phyloP scores from a whole-genome alignment of 2,113 vertebrate species.

The Dromiciops gliroides region DNA sequence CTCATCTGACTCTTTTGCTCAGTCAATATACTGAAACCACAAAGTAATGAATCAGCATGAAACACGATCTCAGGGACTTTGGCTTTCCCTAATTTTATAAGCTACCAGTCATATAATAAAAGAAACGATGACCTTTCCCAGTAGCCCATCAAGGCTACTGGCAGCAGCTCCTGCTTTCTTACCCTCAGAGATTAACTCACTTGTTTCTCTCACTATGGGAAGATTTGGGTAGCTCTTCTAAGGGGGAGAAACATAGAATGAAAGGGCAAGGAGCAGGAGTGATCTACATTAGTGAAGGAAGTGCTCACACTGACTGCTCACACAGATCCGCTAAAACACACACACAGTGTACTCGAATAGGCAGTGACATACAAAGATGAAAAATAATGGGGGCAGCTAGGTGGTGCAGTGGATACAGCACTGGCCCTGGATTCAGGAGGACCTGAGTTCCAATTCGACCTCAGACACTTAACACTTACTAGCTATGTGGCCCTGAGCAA shows the following conservation, averaged over 20 bases:
- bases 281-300: not conserved
- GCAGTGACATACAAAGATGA: not conserved
- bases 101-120: not conserved
- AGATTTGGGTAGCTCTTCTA: not conserved
- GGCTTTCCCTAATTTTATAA: not conserved
- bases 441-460: no score
- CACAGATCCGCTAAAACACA: not conserved
- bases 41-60: not conserved
- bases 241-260: not conserved
- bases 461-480: no score
- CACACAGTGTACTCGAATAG: not conserved
- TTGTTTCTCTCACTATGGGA: not conserved
- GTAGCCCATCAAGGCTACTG: not conserved
- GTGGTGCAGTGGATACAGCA: no score
- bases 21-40: not conserved
- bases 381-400: no score
- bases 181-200: not conserved
- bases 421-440: no score
- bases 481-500: no score
- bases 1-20: not conserved
- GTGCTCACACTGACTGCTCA: no score
- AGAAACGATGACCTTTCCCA: not conserved
- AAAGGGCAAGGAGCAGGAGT: not conserved
- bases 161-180: not conserved
- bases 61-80: not conserved